phyloP scores from a whole-genome alignment of 2,888 invertebrate species.

The Dryocosmus kuriphilus region DNA sequence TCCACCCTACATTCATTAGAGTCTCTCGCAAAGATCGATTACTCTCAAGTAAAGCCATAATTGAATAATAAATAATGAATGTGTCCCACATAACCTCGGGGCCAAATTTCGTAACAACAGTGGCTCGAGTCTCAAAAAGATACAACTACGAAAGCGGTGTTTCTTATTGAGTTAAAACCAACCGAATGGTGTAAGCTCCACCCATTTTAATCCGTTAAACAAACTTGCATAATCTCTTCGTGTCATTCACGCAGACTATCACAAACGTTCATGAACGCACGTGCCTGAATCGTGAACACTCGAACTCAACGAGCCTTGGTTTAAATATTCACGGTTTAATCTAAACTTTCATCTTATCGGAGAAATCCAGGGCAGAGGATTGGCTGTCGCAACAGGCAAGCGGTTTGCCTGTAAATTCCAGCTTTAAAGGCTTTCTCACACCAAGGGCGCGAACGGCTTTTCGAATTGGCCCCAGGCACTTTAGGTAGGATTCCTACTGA shows the following conservation, averaged over 20 bases:
- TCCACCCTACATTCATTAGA: not conserved
- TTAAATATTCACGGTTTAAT: conserved; percentile 71
- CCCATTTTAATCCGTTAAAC: conserved; percentile 60
- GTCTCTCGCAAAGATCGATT: not conserved
- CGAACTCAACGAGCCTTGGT: conserved; percentile 37
- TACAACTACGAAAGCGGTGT: not conserved
- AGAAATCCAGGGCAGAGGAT: conserved; percentile 55
- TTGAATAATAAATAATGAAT: conserved; percentile 23
- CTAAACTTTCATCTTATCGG: conserved; percentile 70
- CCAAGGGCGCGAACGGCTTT: conserved; percentile 45
- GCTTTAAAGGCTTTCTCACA: conserved; percentile 41
- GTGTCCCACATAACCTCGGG: not conserved
- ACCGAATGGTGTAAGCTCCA: conserved; percentile 33
- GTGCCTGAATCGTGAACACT: conserved; percentile 2
- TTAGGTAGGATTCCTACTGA: conserved; percentile 16
- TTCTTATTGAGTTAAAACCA: conserved; percentile 36
- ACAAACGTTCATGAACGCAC: conserved; percentile 1
- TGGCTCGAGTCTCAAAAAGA: not conserved
- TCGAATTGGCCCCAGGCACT: conserved; percentile 49
- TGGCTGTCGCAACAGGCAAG: conserved; percentile 43
- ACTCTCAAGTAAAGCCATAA: not conserved
- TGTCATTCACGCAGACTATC: conserved; percentile 29
- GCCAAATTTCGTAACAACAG: not conserved
- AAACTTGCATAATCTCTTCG: conserved; percentile 60
- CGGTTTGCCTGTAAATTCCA: conserved; percentile 40